Conservation (phyloP, 2,113 vertebrate species). For the Centropus unirufus region DNA sequence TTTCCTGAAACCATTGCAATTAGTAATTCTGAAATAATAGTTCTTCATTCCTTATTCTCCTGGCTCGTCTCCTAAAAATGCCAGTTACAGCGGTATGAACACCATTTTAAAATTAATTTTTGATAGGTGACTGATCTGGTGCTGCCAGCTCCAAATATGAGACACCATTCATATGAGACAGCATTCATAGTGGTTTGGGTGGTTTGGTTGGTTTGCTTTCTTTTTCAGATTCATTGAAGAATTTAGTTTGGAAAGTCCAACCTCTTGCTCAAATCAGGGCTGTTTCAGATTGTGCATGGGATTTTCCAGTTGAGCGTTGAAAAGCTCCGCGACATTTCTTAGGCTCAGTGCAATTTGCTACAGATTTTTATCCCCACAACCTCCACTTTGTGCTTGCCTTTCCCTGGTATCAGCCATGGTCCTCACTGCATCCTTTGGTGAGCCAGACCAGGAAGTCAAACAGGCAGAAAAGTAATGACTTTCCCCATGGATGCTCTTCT, state of each 20-base stretch:
- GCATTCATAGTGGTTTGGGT: neutral
- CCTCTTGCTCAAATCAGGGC: neutral
- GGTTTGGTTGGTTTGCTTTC: neutral
- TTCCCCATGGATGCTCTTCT: neutral
- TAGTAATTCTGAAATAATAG: neutral
- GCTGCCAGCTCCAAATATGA: neutral
- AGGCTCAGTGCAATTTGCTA: neutral
- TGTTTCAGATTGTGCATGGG: neutral
- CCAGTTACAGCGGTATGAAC: neutral
- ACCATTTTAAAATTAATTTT: neutral
- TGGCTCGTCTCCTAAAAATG: neutral
- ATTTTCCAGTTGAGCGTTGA: neutral
- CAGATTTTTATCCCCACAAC: neutral
- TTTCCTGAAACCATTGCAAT: neutral
- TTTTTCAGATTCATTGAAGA: neutral
- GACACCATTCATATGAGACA: neutral
- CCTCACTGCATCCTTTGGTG: fast-evolving
- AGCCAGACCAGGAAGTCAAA: neutral
- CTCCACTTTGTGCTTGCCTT: neutral
- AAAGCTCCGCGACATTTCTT: neutral
- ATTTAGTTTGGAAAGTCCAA: neutral
- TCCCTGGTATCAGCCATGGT: neutral
- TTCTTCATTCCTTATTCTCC: neutral
- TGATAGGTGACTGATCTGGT: neutral
- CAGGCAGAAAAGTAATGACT: neutral